A percentile compares a stretch with the other conserved stretches of the same genome.
These are phyloP conservation scores for Anser brachyrhynchus DNA, from an alignment of 2,113 vertebrate genomes.

Conservation along the genomic window DNA sequence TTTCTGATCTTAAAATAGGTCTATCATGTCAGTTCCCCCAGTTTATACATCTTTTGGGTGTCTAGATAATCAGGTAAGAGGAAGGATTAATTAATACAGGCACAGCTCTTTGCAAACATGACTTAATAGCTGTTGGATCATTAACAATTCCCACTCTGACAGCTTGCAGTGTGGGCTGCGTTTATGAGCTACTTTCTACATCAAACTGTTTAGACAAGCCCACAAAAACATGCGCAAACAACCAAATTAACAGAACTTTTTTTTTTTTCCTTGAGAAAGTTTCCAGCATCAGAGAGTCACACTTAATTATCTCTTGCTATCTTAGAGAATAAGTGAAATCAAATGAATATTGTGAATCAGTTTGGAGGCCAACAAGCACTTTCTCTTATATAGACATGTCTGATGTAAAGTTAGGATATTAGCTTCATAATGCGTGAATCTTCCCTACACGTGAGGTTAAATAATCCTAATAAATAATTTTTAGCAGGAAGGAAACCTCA, in stretches of 20 bases:
- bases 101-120: neutral
- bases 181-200: neutral
- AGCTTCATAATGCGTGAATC: neutral
- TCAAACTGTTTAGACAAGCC: neutral
- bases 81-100: neutral
- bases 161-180: neutral
- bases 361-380: neutral
- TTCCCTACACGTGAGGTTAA: neutral
- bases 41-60: neutral
- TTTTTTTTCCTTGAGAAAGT: neutral
- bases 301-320: neutral
- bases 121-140: neutral
- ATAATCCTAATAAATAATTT: neutral
- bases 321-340: neutral
- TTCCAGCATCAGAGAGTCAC: neutral
- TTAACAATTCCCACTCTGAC: neutral
- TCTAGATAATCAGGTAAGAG: neutral
- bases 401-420: neutral
- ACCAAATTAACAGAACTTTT: neutral
- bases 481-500: neutral
- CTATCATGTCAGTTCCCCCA: neutral
- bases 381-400: neutral
- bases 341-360: neutral
- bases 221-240: neutral
- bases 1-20: neutral